Percentiles rank a stretch among this genome's conserved stretches.
Conservation (phyloP, 2,888 invertebrate genomes). For the Polyommatus icarus region DNA sequence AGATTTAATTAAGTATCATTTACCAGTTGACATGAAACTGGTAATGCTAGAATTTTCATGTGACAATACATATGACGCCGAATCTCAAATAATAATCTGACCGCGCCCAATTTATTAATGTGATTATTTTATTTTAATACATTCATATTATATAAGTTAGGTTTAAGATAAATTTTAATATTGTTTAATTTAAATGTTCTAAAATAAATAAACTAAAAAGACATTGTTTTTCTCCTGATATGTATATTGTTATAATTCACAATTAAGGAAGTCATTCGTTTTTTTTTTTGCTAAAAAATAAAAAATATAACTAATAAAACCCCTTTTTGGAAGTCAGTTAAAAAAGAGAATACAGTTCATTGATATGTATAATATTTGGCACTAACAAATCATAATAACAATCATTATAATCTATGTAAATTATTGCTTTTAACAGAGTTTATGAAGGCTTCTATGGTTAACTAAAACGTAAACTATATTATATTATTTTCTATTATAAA, state of each 20-base stretch:
- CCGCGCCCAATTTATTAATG: conserved; percentile 62
- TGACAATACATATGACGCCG: conserved; percentile 11
- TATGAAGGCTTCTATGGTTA: not conserved
- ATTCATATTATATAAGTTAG: conserved; percentile 52
- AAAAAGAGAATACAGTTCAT: not conserved
- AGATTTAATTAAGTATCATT: too few relatives aligned
- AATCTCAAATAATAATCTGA: conserved; percentile 39
- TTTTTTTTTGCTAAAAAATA: not conserved
- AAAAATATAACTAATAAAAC: not conserved
- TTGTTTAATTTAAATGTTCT: conserved; percentile 61
- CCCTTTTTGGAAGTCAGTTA: not conserved
- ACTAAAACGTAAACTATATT: not conserved
- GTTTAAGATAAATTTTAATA: conserved; percentile 66
- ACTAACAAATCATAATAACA: conserved; percentile 36
- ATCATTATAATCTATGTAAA: conserved; percentile 1
- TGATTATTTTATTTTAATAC: conserved; percentile 68
- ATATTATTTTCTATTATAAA: not conserved
- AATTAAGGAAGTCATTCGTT: not conserved
- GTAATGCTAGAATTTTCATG: not conserved
- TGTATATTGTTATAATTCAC: not conserved
- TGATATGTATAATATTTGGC: conserved; percentile 31
- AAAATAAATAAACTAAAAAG: conserved; percentile 63
- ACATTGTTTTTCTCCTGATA: conserved; percentile 37
- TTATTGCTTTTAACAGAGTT: conserved; percentile 20
- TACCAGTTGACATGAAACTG: too few relatives aligned